Evolutionary conservation across 2,888 invertebrate species (phyloP).

Genomic region (Spodoptera littoralis): DNA sequence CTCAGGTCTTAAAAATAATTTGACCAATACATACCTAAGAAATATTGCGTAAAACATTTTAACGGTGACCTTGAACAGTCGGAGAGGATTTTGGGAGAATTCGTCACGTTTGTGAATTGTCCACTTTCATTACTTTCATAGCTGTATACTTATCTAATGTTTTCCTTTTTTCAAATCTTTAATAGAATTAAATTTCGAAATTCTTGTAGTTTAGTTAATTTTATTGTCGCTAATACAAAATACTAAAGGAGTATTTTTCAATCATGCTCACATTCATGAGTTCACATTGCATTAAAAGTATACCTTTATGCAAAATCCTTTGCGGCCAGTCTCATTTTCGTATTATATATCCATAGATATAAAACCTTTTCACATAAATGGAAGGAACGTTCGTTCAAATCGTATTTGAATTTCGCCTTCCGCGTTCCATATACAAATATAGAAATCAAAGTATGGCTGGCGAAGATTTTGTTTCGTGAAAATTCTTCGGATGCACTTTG

Average conservation of each 20-base stretch:
- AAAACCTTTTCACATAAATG: slow-evolving; percentile 20
- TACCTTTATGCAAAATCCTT: too few species aligned
- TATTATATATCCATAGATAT: background rate
- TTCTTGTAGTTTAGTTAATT: too few species aligned
- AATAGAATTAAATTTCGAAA: too few species aligned
- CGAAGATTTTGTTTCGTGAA: slow-evolving; percentile 43
- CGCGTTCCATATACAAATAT: slow-evolving; percentile 55
- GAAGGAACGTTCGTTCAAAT: slow-evolving; percentile 24
- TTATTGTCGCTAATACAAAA: too few species aligned
- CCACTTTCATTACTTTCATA: too few species aligned
- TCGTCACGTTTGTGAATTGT: too few species aligned
- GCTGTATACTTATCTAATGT: too few species aligned
- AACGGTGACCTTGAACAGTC: slow-evolving; percentile 1
- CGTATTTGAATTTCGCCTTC: slow-evolving; percentile 38
- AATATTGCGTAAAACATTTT: slow-evolving; percentile 6
- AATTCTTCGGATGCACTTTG: slow-evolving; percentile 41
- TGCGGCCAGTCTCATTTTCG: background rate
- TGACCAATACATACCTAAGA: slow-evolving; percentile 18
- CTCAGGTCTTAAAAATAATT: slow-evolving; percentile 32
- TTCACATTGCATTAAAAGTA: too few species aligned
- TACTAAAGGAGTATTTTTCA: too few species aligned
- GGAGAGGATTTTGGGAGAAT: too few species aligned
- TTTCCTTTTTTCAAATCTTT: too few species aligned
- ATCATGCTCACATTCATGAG: too few species aligned
- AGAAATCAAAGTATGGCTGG: slow-evolving; percentile 43